phyloP scores from a whole-genome alignment of 2,888 invertebrate species.

The Limnephilus auricula region DNA sequence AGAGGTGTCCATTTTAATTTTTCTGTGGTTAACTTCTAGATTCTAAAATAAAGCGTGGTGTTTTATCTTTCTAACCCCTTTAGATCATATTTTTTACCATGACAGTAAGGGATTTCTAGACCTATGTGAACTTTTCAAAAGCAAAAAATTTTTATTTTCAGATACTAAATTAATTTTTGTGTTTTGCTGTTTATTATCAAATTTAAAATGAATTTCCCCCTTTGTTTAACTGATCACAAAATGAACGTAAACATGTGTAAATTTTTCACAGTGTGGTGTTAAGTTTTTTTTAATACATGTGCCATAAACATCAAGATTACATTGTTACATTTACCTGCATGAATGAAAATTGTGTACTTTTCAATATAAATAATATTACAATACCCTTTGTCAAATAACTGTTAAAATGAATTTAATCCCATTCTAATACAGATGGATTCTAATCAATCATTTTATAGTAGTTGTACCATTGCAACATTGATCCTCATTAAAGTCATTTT shows the following conservation, averaged over 20 bases:
- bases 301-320: no score
- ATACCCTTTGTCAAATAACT: neutral
- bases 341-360: neutral
- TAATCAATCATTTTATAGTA: neutral
- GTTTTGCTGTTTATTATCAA: neutral
- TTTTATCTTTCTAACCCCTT: no score
- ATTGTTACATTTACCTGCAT: neutral
- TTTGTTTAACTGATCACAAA: neutral
- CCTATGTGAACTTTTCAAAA: no score
- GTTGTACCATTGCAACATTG: neutral
- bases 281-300: no score
- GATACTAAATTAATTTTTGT: neutral
- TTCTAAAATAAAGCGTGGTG: no score
- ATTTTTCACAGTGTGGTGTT: neutral
- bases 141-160: neutral
- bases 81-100: no score
- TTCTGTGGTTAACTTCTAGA: no score
- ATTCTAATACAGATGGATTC: neutral
- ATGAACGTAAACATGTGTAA: neutral
- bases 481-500: neutral
- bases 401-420: neutral
- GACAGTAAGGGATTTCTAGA: neutral
- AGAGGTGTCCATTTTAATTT: no score
- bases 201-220: neutral
- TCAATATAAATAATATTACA: neutral